Percentiles rank a stretch among this genome's conserved stretches.
phyloP scores from a whole-genome alignment of 23 tunicate genomes.

The Diplosoma virens region DNA sequence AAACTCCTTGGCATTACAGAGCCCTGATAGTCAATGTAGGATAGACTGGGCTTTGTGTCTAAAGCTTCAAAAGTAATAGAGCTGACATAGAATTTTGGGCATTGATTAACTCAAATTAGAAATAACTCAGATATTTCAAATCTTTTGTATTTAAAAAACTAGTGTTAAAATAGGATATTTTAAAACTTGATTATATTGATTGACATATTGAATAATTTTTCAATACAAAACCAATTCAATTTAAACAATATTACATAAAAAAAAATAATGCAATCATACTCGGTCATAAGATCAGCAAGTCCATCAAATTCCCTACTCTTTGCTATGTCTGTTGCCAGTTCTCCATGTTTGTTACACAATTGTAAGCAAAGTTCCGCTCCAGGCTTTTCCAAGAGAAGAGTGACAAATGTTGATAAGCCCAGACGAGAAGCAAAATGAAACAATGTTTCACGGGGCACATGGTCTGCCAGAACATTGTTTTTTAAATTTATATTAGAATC shows the following conservation, averaged over 20 bases:
- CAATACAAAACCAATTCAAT: neutral
- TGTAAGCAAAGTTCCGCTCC: slow-evolving; percentile 79
- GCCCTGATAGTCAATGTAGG: too few relatives aligned
- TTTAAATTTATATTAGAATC: too few relatives aligned
- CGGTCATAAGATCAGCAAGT: slow-evolving; percentile 81
- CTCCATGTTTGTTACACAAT: slow-evolving; percentile 61
- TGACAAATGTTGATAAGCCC: slow-evolving; percentile 82
- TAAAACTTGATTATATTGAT: too few relatives aligned
- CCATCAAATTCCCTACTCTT: slow-evolving; percentile 62
- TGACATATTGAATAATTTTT: neutral
- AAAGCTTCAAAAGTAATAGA: too few relatives aligned
- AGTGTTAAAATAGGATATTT: too few relatives aligned
- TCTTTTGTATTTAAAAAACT: too few relatives aligned
- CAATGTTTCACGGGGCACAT: slow-evolving; percentile 84
- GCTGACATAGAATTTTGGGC: too few relatives aligned
- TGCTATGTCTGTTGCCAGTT: slow-evolving; percentile 77
- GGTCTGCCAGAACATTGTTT: too few relatives aligned
- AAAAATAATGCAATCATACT: slow-evolving; percentile 68
- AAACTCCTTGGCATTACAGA: too few relatives aligned
- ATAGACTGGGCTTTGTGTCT: too few relatives aligned
- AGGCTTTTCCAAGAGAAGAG: slow-evolving; percentile 78
- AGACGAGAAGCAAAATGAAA: slow-evolving; percentile 96
- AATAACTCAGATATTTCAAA: too few relatives aligned
- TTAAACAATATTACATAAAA: neutral
- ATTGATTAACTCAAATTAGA: too few relatives aligned